Base-by-base conservation (phyloP, 1,140 invertebrate genomes). In the Sitophilus oryzae region DNA sequence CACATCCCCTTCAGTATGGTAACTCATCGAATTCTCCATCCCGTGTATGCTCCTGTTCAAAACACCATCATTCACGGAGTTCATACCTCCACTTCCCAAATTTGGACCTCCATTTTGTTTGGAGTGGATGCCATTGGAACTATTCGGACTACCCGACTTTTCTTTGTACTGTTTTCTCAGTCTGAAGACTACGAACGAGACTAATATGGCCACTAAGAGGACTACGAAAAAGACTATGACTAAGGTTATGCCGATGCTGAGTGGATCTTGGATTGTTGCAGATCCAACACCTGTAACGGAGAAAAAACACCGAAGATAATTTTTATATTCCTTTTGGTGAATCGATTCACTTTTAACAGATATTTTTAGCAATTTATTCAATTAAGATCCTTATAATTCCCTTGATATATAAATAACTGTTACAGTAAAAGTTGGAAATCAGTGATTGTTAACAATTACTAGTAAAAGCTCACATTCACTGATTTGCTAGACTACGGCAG, bases 201-300 rank as follows among this genome's bases (percentile, higher is more conserved):
- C 84, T 19, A 92, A 74, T 52, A 95, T 93, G 1, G 90, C 90
- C 5, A 93, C 82, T 15, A 95, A 77, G 8, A 95, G 73, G 40
- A 92, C 88, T 2, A 93, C 83, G 65, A 97, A 95, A 74, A 97
- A 96, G 2, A 95, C 88, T 38, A 96, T 92, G 0, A 97, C 90
- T 18, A 97, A 74, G 1, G 91, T 93, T 25, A 94, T 86, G 22
- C 92, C 91, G 36, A 95, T 91, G 62, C 86, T 91, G 0, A 95
- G 72, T 1, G 91, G 91, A 76, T 93, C 88, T 3, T 90, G 83
- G 1, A 84, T 82, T 49, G 87, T 82, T 0, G 85, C 82, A 4
- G 84, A 80, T 30, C 84, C 86, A 19, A 85, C 80, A 14, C 84
- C 88, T 38, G 85, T 80, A 16, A 21, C 1, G 9, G 10, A 25